phyloP scores from a whole-genome alignment of 2,113 vertebrate genomes.

The Phainopepla nitens region DNA sequence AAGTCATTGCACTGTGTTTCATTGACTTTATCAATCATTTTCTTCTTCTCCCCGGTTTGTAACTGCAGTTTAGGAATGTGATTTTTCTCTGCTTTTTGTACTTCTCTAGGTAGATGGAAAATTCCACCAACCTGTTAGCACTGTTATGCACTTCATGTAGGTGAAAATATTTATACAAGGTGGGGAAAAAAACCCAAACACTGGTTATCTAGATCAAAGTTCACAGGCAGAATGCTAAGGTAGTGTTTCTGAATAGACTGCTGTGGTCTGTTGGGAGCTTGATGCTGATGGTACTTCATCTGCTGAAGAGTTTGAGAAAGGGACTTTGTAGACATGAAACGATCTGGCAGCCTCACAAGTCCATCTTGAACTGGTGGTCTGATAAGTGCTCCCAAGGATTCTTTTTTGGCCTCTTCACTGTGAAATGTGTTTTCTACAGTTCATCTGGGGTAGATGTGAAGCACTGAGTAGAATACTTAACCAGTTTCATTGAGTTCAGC shows the following conservation, averaged over 20 bases:
- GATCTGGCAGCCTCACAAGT: background rate
- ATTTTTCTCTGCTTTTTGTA: background rate
- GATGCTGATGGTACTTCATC: background rate
- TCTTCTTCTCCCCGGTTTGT: background rate
- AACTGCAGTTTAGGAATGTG: background rate
- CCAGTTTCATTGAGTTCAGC: fast-evolving
- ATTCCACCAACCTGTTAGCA: background rate
- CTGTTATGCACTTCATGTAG: background rate
- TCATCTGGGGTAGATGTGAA: background rate
- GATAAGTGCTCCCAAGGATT: background rate
- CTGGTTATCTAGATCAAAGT: background rate
- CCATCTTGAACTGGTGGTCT: background rate
- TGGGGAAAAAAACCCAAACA: background rate
- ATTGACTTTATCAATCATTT: background rate
- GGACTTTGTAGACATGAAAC: background rate
- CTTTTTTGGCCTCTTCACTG: background rate
- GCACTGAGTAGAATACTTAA: background rate
- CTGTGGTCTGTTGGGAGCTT: background rate
- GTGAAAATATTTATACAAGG: background rate
- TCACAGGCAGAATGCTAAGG: background rate
- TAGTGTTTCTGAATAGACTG: background rate
- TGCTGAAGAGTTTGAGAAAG: background rate
- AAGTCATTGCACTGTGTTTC: background rate
- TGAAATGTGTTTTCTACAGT: background rate
- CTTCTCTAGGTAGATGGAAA: background rate